A percentile compares a stretch with the other conserved stretches of the same genome.
Evolutionary conservation across 2,113 vertebrate species (phyloP).

Genomic region (Campylomormyrus tamandua): DNA sequence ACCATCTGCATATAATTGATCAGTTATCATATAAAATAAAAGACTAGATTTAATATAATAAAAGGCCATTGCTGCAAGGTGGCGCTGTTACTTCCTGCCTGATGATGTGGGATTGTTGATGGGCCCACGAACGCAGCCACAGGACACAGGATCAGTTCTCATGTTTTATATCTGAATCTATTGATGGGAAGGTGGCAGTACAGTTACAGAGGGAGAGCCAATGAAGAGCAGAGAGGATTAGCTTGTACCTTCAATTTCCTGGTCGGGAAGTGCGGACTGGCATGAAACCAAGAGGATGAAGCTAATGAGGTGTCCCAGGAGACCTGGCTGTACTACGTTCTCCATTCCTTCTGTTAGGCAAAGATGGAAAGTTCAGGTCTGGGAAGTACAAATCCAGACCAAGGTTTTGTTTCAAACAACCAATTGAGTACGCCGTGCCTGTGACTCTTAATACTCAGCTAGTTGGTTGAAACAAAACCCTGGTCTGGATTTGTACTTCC

Average conservation of each 20-base stretch:
- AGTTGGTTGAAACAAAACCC: background rate
- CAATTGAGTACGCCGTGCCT: background rate
- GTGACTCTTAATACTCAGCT: background rate
- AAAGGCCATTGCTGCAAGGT: background rate
- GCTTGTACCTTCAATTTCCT: no score
- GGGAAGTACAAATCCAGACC: background rate
- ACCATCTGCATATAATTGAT: conserved; percentile 7
- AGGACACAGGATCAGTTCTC: conserved; percentile 14
- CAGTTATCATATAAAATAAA: background rate
- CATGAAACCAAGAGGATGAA: background rate
- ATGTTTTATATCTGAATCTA: conserved; percentile 15
- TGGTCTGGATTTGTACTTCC: background rate
- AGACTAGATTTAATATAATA: background rate
- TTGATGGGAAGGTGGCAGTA: conserved; percentile 25
- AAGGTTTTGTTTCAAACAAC: background rate
- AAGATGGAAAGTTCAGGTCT: background rate
- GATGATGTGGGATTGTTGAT: conserved; percentile 11
- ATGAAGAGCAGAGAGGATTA: background rate
- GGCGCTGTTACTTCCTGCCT: background rate
- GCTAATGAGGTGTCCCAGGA: background rate
- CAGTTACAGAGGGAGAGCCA: background rate
- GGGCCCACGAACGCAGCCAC: conserved; percentile 22
- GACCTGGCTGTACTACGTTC: background rate
- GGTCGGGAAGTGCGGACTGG: background rate
- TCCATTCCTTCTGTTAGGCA: background rate